Evolutionary conservation across 2,113 vertebrate genomes (phyloP), one percentile per base, ranked within the genome.

Genomic region (Excalfactoria chinensis): DNA sequence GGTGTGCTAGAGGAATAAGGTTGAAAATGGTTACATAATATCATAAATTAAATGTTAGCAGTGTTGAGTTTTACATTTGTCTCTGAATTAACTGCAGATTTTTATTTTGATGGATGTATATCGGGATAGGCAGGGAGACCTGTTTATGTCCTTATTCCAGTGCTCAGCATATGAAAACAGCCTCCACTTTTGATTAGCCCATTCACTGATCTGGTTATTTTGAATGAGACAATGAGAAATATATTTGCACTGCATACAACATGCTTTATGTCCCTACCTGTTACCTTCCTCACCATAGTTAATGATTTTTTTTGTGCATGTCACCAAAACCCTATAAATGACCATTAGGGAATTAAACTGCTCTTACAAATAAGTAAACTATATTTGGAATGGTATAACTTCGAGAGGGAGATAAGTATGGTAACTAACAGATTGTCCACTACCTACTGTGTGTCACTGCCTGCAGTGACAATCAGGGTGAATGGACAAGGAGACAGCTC

Each of bases 211-310:
- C 3, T 37, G 43, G 14, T 6, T 6, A 4, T 22, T 67, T 43
- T 77, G 8, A 41, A 55, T 55, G 6, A 30, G 30, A 5, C 17
- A 19, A 15, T 23, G 30, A 88, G 30, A 71, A 80, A 44, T 20
- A 9, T 28, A 2, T 18, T 56, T 34, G 37, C 68, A 37, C 18
- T 21, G 32, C 10, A 14, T 4, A 16, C 51, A 53, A 8, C 51
- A 28, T 28, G 30, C 56, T 19, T 16, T 6, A 2, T 6, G 20
- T 49, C 21, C 0, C 0, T 2, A 4, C 17, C 1, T 3, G 21
- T 68, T 34, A 10, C 48, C n/a, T 9, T 3, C 3, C 8, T 7
- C 5, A 9, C 4, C 16, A 6, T 40, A 9, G 8, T 23, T 32
- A 41, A 4, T 51, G 37, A n/a, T 6, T 64, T 30, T 37, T 51